Percentiles rank a stretch among this genome's conserved stretches.
Evolutionary conservation across 2,888 invertebrate genomes (phyloP).

Genomic region (Trimorus sp.): DNA sequence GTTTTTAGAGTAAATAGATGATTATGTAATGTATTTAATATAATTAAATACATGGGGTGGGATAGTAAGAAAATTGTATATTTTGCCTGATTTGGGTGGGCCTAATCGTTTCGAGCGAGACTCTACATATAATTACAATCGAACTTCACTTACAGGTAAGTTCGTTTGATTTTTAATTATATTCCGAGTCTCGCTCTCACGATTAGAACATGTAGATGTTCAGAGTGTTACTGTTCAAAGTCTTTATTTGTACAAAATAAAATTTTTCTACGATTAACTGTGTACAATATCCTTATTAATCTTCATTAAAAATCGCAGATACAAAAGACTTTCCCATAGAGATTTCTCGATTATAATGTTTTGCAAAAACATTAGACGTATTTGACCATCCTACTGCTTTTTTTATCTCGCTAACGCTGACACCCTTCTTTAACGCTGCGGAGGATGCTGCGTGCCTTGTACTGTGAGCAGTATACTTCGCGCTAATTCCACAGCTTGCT

Average conservation of each 20-base stretch:
- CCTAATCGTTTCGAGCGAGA: constrained; percentile 13
- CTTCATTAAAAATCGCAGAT: no score
- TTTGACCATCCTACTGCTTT: constrained; percentile 23
- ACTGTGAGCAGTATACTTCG: constrained; percentile 6
- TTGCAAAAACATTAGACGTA: constrained; percentile 1
- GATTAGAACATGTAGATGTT: constrained; percentile 23
- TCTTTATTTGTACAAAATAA: no score
- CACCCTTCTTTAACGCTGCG: constrained; percentile 63
- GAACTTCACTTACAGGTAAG: constrained; percentile 11
- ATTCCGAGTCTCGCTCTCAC: constrained; percentile 17
- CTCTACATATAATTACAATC: constrained; percentile 17
- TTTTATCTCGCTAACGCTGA: constrained; percentile 66
- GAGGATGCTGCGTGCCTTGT: constrained; percentile 69
- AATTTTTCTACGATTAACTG: no score
- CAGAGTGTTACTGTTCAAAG: background rate
- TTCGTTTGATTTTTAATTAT: constrained; percentile 21
- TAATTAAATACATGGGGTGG: no score
- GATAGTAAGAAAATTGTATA: no score
- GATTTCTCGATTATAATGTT: constrained; percentile 8
- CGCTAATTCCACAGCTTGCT: background rate
- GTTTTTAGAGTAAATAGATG: no score
- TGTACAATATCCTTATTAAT: no score
- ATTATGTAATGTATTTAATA: no score
- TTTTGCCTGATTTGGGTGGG: no score
- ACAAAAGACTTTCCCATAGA: background rate